These are phyloP conservation scores for Ceratoteleas bidentatus DNA, from an alignment of 1,140 invertebrate genomes.

Conservation along the genomic window DNA sequence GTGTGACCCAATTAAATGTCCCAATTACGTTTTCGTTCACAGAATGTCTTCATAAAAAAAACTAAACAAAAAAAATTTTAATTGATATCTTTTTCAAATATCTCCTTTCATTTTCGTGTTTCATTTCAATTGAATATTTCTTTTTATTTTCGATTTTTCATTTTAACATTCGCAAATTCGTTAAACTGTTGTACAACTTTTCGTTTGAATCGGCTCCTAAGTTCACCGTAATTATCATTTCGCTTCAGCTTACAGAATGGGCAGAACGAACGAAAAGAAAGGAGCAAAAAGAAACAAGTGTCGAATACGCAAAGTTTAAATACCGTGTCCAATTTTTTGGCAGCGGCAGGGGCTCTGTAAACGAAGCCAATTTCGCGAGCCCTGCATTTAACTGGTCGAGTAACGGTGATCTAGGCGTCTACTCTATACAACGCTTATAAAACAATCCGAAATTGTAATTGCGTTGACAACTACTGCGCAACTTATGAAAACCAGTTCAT, in stretches of 20 bases:
- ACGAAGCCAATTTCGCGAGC: conserved; percentile 40
- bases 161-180: too few species aligned
- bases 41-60: too few species aligned
- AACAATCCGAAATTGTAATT: conserved; percentile 21
- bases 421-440: conserved; percentile 25
- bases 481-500: conserved; percentile 21
- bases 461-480: conserved; percentile 11
- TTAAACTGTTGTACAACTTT: conserved; percentile 9
- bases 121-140: too few species aligned
- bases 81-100: too few species aligned
- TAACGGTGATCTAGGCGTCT: conserved; percentile 18
- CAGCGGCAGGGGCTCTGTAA: conserved; percentile 18
- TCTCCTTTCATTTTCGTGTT: too few species aligned
- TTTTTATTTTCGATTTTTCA: too few species aligned
- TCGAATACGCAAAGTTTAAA: conserved; percentile 45
- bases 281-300: conserved; percentile 9
- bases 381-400: conserved; percentile 29
- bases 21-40: too few species aligned
- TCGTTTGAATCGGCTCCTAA: conserved; percentile 18
- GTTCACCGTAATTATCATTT: conserved; percentile 39
- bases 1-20: too few species aligned
- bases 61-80: too few species aligned
- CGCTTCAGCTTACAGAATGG: conserved; percentile 4
- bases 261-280: not conserved
- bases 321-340: conserved; percentile 48